Conservation (phyloP, 2,797 vertebrate species). For the Macrochelys suwanniensis region DNA sequence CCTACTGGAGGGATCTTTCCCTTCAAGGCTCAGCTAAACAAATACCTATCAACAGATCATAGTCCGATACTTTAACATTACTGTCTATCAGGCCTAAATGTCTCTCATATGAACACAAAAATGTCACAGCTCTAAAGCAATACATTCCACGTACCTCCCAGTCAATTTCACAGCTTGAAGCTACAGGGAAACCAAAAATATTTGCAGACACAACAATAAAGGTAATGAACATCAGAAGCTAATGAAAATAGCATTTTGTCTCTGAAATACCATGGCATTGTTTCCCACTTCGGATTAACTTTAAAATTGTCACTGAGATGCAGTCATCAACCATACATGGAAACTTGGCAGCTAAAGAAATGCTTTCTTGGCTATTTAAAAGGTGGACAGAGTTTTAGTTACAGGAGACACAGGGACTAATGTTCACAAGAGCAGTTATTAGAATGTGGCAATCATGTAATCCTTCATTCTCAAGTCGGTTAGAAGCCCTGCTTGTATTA, state of each 20-base stretch:
- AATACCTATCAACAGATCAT: not conserved
- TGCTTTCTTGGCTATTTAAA: slow-evolving; percentile 48
- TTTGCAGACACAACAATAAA: not conserved
- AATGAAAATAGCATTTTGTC: not conserved
- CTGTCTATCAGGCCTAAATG: accelerated
- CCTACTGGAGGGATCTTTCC: not conserved
- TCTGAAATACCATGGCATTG: slow-evolving; percentile 47
- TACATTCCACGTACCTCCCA: accelerated
- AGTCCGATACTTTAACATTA: accelerated
- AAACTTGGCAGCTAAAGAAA: slow-evolving; percentile 13
- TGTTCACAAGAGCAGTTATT: accelerated
- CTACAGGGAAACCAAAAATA: slow-evolving; percentile 12
- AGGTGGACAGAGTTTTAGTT: not conserved
- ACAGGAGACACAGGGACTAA: not conserved
- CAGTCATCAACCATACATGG: slow-evolving; percentile 14
- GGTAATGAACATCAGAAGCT: not conserved
- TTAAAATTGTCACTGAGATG: not conserved
- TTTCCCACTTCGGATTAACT: not conserved
- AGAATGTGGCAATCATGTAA: not conserved
- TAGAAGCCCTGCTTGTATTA: not conserved
- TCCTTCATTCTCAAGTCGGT: not conserved
- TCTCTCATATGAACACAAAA: accelerated
- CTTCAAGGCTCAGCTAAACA: not conserved
- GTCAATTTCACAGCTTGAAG: not conserved
- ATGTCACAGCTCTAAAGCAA: accelerated